Percentiles rank a stretch among this genome's conserved stretches.
phyloP scores from a whole-genome alignment of 1,140 invertebrate species.

The Amyelois transitella region DNA sequence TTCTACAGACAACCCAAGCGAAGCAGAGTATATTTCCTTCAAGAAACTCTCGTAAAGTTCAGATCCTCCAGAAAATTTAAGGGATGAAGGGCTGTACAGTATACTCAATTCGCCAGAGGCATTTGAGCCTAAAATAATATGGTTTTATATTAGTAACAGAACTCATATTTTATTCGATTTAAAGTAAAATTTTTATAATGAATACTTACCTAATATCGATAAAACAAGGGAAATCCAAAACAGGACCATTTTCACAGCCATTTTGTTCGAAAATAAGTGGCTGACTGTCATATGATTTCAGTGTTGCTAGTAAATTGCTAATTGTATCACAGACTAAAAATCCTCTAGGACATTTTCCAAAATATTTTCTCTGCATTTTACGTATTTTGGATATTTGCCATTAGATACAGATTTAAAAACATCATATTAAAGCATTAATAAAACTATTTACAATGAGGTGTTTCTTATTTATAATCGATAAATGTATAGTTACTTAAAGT shows the following conservation, averaged over 20 bases:
- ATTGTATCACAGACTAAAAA: too few relatives aligned
- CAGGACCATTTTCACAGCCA: slow-evolving; percentile 55
- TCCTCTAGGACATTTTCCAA: too few relatives aligned
- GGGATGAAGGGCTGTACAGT: slow-evolving; percentile 78
- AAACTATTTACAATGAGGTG: too few relatives aligned
- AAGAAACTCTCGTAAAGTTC: slow-evolving; percentile 74
- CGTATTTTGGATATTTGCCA: too few relatives aligned
- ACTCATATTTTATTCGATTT: too few relatives aligned
- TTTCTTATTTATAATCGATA: too few relatives aligned
- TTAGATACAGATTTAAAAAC: too few relatives aligned
- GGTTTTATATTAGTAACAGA: slow-evolving; percentile 8
- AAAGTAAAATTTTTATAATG: too few relatives aligned
- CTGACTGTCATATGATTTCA: slow-evolving; percentile 64
- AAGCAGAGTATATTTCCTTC: slow-evolving; percentile 82
- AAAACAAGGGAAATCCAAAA: slow-evolving; percentile 50
- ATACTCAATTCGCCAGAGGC: slow-evolving; percentile 81
- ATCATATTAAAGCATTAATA: too few relatives aligned
- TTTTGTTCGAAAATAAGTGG: slow-evolving; percentile 44
- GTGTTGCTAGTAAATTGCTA: slow-evolving; percentile 45
- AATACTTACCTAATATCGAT: slow-evolving; percentile 52
- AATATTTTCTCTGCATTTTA: too few relatives aligned
- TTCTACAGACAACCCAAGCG: slow-evolving; percentile 80
- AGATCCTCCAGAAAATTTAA: slow-evolving; percentile 78
- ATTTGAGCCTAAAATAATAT: slow-evolving; percentile 72
- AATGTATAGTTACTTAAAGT: too few relatives aligned